Evolutionary conservation across 2,888 invertebrate genomes (phyloP), one percentile per base, ranked within the genome.

Genomic region (Eupithecia subfuscata): DNA sequence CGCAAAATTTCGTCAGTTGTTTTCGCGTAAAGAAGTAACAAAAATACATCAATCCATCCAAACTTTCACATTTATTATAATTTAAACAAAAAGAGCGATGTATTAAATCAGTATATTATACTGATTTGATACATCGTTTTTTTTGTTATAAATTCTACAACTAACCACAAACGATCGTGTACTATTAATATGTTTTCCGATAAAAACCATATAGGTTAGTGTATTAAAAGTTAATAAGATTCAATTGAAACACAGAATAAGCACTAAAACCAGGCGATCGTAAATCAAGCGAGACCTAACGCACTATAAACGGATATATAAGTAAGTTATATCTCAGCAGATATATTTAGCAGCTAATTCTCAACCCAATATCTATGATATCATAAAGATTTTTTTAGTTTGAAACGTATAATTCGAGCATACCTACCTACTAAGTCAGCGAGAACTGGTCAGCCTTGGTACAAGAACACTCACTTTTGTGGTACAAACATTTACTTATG

Each of bases 391-490:
- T 80, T 81, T 83, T 87, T 89, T 86, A 82, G 84, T 81, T 78
- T 82, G 82, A 83, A 83, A 78, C 79, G 78, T 80, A 81, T 84
- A 88, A 87, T 87, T 85, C 87, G 84, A 87, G 84, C 86, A 87
- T 65, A 37, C 16, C 64, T 84, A 81, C 52, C 52, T 56, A 56
- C 84, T 84, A 83, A 83, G 84, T 82, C 82, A 79, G 81, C 82
- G 83, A 82, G 86, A 84, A 83, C 89, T 78, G 82, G 89, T 86
- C 88, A 88, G 86, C 91, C 91, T 91, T 91, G 91, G 84, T 81
- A 45, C 68, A 14, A 6, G 67, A 1, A 86, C 91, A 90, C 90
- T 91, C 91, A 91, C 90, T 91, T 90, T 90, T 88, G 88, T 89
- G 85, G 40, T 81, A 84, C 82, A 84, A 82, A 83, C 83, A 86